Base-by-base conservation (phyloP, 2,888 invertebrate genomes). In the Scelioninae gen. 2 region DNA sequence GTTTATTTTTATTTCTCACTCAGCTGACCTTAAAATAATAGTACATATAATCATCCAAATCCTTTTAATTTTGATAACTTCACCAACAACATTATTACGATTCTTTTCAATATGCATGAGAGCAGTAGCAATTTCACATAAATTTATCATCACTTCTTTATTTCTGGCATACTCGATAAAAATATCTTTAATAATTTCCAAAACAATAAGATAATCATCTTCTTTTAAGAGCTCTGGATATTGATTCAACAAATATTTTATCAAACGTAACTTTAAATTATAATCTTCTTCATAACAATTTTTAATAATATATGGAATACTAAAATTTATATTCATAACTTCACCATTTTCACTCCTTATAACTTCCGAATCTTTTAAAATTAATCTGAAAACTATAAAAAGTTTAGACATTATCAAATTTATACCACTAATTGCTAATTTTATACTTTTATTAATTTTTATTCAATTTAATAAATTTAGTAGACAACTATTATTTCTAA, bases 231-330 rank as follows among this genome's bases (percentile, higher is more conserved):
- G 79, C 22, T 84, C 78, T 0, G 88, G 88, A 80, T 88, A 87
- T 45, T 82, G 84, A 60, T 81, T 79, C 15, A 88, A 78, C 19
- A 88, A 75, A 25, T 79, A 80, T 6, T 80, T 80, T 18, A 87
- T 79, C 19, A 88, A 80, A 71, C 85, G 85, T 35, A 88, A 81
- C 81, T 87, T 85, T 19, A 88, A 37, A 81, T 81, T 77, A 83
- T 84, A 43, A 84, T 84, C n/a, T 80, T 80, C 74, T 82, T 81
- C 33, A 81, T 82, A 53, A 80, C 78, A 31, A 55, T 75, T 31
- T 87, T 79, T 58, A 86, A 79, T 43, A 82, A 80, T 22, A 80
- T 53, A 52, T 2, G 78, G 73, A 5, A 77, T 76, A 58, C 79
- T 72, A 35, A 86, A 64, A 45, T 77, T 79, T 13, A 64, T 55